Percentiles rank a stretch among this genome's conserved stretches.
Evolutionary conservation across 2,113 vertebrate species (phyloP).

Genomic region (Phylloscopus trochiloides): DNA sequence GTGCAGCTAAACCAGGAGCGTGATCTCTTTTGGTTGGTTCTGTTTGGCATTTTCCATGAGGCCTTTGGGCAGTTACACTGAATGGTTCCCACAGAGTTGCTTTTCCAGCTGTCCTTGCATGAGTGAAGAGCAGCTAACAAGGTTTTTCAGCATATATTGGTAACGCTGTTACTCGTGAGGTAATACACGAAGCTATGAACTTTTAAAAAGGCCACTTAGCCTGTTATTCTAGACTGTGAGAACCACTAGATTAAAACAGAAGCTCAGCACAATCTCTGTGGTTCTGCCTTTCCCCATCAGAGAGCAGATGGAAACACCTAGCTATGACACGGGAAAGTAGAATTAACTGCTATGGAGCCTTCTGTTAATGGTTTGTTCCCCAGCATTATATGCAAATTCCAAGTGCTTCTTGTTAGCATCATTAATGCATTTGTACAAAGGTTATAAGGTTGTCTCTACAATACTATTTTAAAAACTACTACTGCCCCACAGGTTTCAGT

Average conservation of each 20-base stretch:
- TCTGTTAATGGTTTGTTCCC: not conserved
- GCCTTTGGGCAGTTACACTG: not conserved
- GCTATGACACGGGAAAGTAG: not conserved
- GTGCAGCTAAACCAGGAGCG: not conserved
- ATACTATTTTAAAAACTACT: not conserved
- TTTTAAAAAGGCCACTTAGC: not conserved
- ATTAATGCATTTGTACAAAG: not conserved
- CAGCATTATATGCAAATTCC: not conserved
- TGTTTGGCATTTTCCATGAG: not conserved
- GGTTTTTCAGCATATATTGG: not conserved
- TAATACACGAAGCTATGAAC: not conserved
- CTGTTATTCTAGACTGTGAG: not conserved
- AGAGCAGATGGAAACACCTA: not conserved
- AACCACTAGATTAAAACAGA: not conserved
- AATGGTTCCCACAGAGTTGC: not conserved
- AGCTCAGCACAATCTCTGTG: not conserved
- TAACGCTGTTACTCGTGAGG: not conserved
- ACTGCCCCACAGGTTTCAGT: not conserved
- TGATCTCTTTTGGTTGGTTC: not conserved
- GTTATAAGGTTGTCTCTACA: not conserved
- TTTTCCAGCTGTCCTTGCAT: accelerated
- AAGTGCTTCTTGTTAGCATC: not conserved
- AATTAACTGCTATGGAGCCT: not conserved
- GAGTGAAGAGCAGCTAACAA: not conserved
- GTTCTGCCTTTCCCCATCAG: not conserved